Conservation (phyloP, 2,888 invertebrate species). For the Torymus texanus region DNA sequence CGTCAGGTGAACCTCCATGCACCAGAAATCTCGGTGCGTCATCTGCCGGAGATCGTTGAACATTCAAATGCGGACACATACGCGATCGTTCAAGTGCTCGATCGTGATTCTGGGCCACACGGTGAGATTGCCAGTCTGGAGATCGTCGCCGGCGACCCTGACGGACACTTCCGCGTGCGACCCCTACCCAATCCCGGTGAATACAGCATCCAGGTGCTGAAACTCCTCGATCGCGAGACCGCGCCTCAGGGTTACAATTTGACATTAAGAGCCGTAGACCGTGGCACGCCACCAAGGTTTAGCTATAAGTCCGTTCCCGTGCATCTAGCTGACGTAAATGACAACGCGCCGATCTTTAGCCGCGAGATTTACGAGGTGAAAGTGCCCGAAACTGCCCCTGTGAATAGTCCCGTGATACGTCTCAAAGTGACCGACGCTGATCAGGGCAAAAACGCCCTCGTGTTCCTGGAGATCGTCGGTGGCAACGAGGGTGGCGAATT, state of each 20-base stretch:
- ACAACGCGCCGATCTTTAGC: conserved; percentile 91
- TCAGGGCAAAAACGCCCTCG: conserved; percentile 88
- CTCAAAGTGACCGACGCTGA: conserved; percentile 92
- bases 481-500: conserved; percentile 95
- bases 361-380: conserved; percentile 91
- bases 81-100: conserved; percentile 90
- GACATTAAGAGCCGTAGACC: conserved; percentile 89
- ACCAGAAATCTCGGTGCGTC: conserved; percentile 88
- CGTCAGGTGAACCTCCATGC: conserved; percentile 88
- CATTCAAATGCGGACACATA: conserved; percentile 90
- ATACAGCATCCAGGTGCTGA: conserved; percentile 87
- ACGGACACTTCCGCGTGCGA: conserved; percentile 89
- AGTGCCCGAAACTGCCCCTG: conserved; percentile 91
- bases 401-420: conserved; percentile 90
- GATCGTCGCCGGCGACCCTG: conserved; percentile 92
- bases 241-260: conserved; percentile 90
- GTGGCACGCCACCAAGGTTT: conserved; percentile 86
- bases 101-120: conserved; percentile 89
- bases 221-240: conserved; percentile 85
- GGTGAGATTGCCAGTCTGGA: conserved; percentile 89
- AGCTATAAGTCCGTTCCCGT: conserved; percentile 89
- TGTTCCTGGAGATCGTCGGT: conserved; percentile 91
- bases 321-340: conserved; percentile 87
- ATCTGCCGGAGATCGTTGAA: conserved; percentile 87
- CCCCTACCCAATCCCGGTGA: conserved; percentile 79